Conservation (phyloP, 1,140 invertebrate genomes). For the Odontomachus brunneus region DNA sequence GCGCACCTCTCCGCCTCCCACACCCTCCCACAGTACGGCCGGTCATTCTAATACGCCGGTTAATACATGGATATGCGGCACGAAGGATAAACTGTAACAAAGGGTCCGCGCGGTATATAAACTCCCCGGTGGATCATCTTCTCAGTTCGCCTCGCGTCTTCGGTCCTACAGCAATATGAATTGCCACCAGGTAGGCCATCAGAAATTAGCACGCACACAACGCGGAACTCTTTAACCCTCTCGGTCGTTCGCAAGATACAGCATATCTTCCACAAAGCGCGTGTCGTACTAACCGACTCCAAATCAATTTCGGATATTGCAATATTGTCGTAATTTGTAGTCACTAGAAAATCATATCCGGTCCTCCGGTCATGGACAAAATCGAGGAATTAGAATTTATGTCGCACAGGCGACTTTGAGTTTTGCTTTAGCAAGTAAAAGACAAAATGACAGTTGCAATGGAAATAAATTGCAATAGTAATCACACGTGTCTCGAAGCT, state of each 20-base stretch:
- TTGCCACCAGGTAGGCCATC: conserved; percentile 77
- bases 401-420: no score
- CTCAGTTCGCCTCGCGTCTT: conserved; percentile 80
- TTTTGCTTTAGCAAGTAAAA: no score
- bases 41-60: conserved; percentile 74
- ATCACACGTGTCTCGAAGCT: conserved; percentile 18
- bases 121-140: conserved; percentile 76
- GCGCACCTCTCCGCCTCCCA: conserved; percentile 72
- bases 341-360: no score
- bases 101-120: conserved; percentile 82
- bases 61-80: conserved; percentile 72
- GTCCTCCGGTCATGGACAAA: no score
- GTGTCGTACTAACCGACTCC: no score
- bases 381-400: no score
- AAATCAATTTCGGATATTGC: no score
- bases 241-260: no score
- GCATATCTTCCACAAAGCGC: no score
- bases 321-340: no score
- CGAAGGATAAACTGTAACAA: conserved; percentile 83
- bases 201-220: conserved; percentile 9
- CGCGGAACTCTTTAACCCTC: background rate
- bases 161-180: conserved; percentile 81
- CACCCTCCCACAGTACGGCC: conserved; percentile 64
- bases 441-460: background rate
- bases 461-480: conserved; percentile 32